phyloP scores from a whole-genome alignment of 2,888 invertebrate species.

The Pollenia griseotomentosa region DNA sequence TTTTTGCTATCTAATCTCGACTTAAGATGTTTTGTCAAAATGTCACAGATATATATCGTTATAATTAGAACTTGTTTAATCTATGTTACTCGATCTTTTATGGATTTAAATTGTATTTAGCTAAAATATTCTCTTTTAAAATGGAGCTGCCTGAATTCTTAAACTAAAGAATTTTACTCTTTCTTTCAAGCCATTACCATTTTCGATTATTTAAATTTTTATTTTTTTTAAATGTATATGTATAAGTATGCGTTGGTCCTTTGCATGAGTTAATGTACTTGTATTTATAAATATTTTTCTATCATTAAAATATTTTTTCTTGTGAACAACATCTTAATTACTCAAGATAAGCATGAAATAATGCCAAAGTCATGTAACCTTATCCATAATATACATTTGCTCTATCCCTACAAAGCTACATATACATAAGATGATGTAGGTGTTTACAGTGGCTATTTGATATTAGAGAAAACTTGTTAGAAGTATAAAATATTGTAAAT shows the following conservation, averaged over 20 bases:
- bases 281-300: constrained; percentile 71
- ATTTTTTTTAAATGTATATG: constrained; percentile 50
- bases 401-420: constrained; percentile 19
- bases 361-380: constrained; percentile 74
- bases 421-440: not conserved
- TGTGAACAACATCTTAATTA: constrained; percentile 79
- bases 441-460: constrained; percentile 10
- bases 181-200: not conserved
- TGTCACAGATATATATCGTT: too few species aligned
- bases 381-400: constrained; percentile 68
- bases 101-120: too few species aligned
- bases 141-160: not conserved
- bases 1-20: too few species aligned
- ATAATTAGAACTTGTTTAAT: too few species aligned
- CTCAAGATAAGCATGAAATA: constrained; percentile 80
- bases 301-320: constrained; percentile 72
- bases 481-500: too few species aligned
- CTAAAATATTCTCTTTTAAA: too few species aligned
- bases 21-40: too few species aligned
- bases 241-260: constrained; percentile 10
- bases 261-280: not conserved
- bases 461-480: not conserved
- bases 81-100: too few species aligned
- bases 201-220: constrained; percentile 37
- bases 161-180: not conserved